Percentiles rank a stretch among this genome's conserved stretches.
These are phyloP conservation scores for Furnarius figulus DNA, from an alignment of 2,113 vertebrate genomes.

Conservation along the genomic window DNA sequence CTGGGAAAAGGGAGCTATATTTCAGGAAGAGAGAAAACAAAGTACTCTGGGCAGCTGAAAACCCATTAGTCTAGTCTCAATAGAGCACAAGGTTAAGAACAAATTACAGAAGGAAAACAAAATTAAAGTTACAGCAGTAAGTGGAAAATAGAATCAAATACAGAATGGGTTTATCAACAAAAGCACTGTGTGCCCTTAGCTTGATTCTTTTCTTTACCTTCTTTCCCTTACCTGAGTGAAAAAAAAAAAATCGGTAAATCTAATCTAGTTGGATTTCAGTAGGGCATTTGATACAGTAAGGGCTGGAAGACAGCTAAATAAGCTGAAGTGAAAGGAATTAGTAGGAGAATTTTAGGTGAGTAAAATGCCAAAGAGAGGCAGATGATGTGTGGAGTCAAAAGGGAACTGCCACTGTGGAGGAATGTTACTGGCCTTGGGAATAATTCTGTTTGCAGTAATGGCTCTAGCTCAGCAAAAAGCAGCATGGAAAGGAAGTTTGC, in stretches of 20 bases:
- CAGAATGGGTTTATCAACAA: constrained; percentile 46
- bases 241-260: not conserved
- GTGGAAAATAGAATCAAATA: constrained; percentile 50
- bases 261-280: constrained; percentile 22
- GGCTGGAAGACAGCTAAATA: constrained; percentile 6
- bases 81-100: constrained; percentile 63
- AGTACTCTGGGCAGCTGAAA: constrained; percentile 54
- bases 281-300: not conserved
- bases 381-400: constrained; percentile 33
- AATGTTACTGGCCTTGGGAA: constrained; percentile 61
- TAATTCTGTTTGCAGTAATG: constrained; percentile 51
- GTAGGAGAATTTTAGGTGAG: not conserved
- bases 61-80: constrained; percentile 56
- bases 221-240: constrained; percentile 16
- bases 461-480: constrained; percentile 59
- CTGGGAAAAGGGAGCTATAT: constrained; percentile 49
- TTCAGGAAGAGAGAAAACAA: constrained; percentile 56
- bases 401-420: constrained; percentile 50
- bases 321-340: constrained; percentile 16
- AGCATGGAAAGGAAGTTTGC: constrained; percentile 37
- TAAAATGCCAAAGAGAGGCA: not conserved
- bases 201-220: constrained; percentile 36
- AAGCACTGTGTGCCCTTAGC: constrained; percentile 21
- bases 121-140: constrained; percentile 56
- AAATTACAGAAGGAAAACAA: constrained; percentile 61